A percentile compares a stretch with the other conserved stretches of the same genome.
Conservation (phyloP, 2,888 invertebrate genomes). For the Byasa hedistus region DNA sequence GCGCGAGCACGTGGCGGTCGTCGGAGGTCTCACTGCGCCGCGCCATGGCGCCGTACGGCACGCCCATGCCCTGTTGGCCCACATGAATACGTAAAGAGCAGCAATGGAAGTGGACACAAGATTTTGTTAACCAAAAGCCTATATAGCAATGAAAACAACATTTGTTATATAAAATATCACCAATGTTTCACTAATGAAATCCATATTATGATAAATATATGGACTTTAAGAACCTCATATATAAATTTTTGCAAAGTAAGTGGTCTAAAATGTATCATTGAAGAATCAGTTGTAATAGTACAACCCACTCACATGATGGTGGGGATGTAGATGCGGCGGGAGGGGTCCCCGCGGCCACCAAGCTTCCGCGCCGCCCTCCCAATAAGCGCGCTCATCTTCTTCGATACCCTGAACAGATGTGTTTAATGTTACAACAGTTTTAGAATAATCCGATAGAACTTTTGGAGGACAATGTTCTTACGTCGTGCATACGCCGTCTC, state of each 20-base stretch:
- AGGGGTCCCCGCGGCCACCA: slow-evolving; percentile 76
- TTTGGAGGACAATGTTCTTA: slow-evolving; percentile 37
- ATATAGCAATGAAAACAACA: too few species aligned
- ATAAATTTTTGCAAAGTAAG: too few species aligned
- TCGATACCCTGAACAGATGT: slow-evolving; percentile 75
- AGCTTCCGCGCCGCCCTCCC: slow-evolving; percentile 89
- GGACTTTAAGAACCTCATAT: too few species aligned
- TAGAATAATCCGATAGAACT: neutral
- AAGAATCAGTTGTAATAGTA: too few species aligned
- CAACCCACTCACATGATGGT: slow-evolving; percentile 52
- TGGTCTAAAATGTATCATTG: too few species aligned
- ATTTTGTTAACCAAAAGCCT: too few species aligned
- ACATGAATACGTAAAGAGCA: neutral
- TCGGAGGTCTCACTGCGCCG: slow-evolving; percentile 95
- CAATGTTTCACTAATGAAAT: too few species aligned
- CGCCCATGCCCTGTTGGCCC: slow-evolving; percentile 40
- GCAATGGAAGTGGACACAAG: too few species aligned
- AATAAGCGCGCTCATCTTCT: slow-evolving; percentile 91
- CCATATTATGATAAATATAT: too few species aligned
- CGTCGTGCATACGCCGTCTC: slow-evolving; percentile 82
- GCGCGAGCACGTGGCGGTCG: slow-evolving; percentile 96
- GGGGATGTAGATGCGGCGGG: slow-evolving; percentile 60
- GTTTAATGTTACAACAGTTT: neutral
- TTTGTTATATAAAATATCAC: too few species aligned
- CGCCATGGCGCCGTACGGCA: slow-evolving; percentile 72